These are phyloP conservation scores for Sebastes cheni DNA, from an alignment of 2,797 vertebrate species.

Conservation along the genomic window DNA sequence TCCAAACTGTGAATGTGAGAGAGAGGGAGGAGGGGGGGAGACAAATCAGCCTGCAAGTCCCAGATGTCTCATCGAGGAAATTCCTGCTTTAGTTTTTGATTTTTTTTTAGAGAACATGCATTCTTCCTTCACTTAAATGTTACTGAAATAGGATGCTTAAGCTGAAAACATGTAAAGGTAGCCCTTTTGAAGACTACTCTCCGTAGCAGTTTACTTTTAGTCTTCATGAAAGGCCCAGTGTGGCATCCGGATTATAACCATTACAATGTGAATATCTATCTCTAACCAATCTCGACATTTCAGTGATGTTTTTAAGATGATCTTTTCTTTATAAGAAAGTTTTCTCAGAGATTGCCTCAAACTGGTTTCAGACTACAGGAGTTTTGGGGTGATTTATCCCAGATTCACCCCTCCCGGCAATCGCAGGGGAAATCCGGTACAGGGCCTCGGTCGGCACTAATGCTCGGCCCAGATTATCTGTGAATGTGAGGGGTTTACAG, in stretches of 20 bases:
- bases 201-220: background rate
- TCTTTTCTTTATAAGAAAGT: background rate
- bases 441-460: too few relatives aligned
- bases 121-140: background rate
- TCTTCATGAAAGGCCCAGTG: background rate
- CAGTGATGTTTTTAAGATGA: background rate
- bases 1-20: constrained; percentile 31
- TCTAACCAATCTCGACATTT: background rate
- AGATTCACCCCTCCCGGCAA: too few relatives aligned
- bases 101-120: background rate
- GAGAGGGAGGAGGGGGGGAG: background rate
- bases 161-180: background rate
- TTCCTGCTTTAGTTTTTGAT: constrained; percentile 12
- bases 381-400: too few relatives aligned
- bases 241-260: background rate
- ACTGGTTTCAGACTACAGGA: too few relatives aligned
- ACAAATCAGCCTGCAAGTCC: background rate
- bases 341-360: background rate
- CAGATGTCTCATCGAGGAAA: constrained; percentile 40
- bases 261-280: background rate
- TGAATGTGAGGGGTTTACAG: too few relatives aligned
- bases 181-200: background rate
- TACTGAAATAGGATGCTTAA: background rate
- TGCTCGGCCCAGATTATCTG: too few relatives aligned
- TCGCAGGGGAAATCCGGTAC: too few relatives aligned